These are phyloP conservation scores for Rhinopomastus cyanomelas DNA, from an alignment of 2,113 vertebrate species.

Conservation along the genomic window DNA sequence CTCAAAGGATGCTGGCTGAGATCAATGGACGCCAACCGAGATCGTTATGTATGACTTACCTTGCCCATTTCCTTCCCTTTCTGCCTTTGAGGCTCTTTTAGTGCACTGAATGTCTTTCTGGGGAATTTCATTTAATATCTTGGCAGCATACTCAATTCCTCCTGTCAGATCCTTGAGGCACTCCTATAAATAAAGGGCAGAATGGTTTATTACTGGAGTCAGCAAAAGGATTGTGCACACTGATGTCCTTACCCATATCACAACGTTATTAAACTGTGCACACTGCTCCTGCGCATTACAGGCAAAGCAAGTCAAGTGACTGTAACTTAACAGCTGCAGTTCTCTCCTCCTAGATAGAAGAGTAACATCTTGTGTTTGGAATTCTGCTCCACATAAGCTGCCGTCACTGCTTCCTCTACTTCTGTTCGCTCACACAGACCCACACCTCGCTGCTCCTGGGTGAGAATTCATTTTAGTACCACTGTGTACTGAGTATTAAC, in stretches of 20 bases:
- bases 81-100: slow-evolving; percentile 70
- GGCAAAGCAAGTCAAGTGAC: neutral
- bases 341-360: neutral
- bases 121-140: slow-evolving; percentile 77
- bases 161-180: slow-evolving; percentile 73
- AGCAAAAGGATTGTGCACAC: slow-evolving; percentile 58
- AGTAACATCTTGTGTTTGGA: neutral
- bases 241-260: slow-evolving; percentile 49
- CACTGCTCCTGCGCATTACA: neutral
- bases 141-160: slow-evolving; percentile 72
- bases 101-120: slow-evolving; percentile 67
- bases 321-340: neutral
- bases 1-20: slow-evolving; percentile 51
- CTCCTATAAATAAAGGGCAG: slow-evolving; percentile 73
- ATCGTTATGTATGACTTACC: slow-evolving; percentile 70
- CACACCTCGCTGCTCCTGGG: neutral
- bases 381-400: neutral
- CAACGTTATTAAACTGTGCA: slow-evolving; percentile 21
- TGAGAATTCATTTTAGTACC: neutral
- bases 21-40: slow-evolving; percentile 31
- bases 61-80: slow-evolving; percentile 62
- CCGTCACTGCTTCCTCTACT: neutral
- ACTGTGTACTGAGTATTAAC: neutral
- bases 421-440: neutral
- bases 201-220: slow-evolving; percentile 67